Base-by-base conservation (phyloP, 2,888 invertebrate genomes). In the Drosophila villosipedis region DNA sequence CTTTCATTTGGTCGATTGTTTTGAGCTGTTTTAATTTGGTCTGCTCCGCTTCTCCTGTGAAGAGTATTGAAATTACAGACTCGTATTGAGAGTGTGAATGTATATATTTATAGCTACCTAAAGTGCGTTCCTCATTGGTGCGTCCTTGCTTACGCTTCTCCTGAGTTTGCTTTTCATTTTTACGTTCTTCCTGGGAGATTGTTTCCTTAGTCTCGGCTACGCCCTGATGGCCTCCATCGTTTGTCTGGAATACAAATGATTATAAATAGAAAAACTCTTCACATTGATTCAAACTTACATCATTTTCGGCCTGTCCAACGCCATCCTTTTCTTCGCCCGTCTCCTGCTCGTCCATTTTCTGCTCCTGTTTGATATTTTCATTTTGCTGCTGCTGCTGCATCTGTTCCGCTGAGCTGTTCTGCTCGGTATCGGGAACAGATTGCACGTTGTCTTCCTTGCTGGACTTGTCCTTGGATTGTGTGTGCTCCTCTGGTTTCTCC, bases 241-340 rank as follows among this genome's bases (percentile, higher is more conserved):
- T 91, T 5, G 84, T 86, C 92, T 92, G 43, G 0, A 54, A 39
- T 9, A 9, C n/a, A 49, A 43, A 52, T 10, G 2, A 19, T 19
- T 43, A 28, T 1, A n/a, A 47, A 3, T 14, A 12, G 6, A 10
- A 37, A 37, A 12, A 12, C 12, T 6, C 9, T 28, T 35, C 1
- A 4, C 5, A 5, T 16, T 16, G n/a, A 37, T 33, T 12, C 19
- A 10, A 39, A 66, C 79, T 75, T 74, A 92, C 92, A 62, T 96
- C 96, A 73, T 96, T 94, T 84, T 97, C 96, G 0, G 97, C 96
- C 58, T 96, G 96, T 0, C 97, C 97, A 3, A 95, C 95, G 5
- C 95, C 95, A 82, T 95, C 95, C 77, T 95, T 94, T 50, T 94
- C 94, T 71, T 95, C 95, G 1, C 94, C 94, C 12, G 94, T 94